Conservation (phyloP, 2,888 invertebrate species). For the Volucella inanis region DNA sequence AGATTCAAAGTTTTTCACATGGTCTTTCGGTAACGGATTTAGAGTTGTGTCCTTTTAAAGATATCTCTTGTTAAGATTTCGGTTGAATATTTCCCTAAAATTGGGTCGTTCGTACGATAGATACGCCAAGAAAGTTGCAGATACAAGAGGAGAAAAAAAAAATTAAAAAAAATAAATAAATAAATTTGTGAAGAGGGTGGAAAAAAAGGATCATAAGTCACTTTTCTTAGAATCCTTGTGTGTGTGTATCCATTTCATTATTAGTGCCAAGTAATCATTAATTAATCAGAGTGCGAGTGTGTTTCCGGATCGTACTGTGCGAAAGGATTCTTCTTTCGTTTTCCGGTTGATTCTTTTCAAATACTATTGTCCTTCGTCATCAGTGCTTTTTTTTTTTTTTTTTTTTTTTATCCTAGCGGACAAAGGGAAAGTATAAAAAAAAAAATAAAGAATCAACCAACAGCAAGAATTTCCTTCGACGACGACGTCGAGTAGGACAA, state of each 20-base stretch:
- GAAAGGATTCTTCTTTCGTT: constrained; percentile 44
- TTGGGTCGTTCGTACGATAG: constrained; percentile 12
- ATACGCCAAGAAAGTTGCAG: constrained; percentile 55
- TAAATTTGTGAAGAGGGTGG: neutral
- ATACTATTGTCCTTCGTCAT: constrained; percentile 58
- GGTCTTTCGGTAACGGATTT: constrained; percentile 49
- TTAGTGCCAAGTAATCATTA: constrained; percentile 53
- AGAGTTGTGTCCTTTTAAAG: constrained; percentile 25
- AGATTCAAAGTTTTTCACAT: constrained; percentile 28
- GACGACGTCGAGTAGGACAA: too few relatives aligned
- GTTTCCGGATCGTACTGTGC: constrained; percentile 31
- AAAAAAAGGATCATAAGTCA: constrained; percentile 33
- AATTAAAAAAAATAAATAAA: neutral
- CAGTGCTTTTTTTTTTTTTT: constrained; percentile 9
- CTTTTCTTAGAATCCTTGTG: constrained; percentile 42
- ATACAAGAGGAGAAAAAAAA: constrained; percentile 36
- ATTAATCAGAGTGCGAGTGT: constrained; percentile 73
- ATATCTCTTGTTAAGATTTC: constrained; percentile 8
- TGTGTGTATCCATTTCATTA: constrained; percentile 5
- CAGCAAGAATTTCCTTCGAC: too few relatives aligned
- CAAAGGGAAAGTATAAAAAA: constrained; percentile 7
- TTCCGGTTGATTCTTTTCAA: constrained; percentile 68
- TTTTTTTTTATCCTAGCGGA: constrained; percentile 23
- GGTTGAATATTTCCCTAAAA: neutral
- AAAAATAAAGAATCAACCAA: neutral